These are phyloP conservation scores for Todiramphus saurophagus DNA, from an alignment of 2,113 vertebrate genomes.

Conservation along the genomic window DNA sequence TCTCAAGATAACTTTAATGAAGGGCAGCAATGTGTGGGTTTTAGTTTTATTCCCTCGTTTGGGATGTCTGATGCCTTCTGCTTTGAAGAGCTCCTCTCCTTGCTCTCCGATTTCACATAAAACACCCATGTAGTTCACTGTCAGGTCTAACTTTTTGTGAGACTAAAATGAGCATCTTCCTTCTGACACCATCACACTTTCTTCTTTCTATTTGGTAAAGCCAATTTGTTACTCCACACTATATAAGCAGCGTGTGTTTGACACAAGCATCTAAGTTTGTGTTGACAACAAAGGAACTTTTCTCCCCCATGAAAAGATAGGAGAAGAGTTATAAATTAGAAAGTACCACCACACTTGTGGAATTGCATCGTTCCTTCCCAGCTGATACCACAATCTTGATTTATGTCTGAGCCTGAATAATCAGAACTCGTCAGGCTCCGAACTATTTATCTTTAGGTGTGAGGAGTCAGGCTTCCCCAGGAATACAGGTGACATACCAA, in stretches of 20 bases:
- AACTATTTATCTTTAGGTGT: neutral
- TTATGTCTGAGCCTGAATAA: neutral
- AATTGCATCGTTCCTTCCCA: neutral
- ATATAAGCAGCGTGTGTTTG: neutral
- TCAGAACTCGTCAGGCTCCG: neutral
- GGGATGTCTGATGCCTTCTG: neutral
- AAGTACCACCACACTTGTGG: neutral
- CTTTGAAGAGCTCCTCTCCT: neutral
- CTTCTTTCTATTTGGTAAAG: neutral
- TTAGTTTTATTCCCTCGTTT: neutral
- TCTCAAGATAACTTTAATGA: neutral
- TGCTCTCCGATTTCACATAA: neutral
- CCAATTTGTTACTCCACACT: neutral
- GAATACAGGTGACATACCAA: neutral
- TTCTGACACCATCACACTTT: neutral
- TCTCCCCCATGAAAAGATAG: neutral
- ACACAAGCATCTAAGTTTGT: neutral
- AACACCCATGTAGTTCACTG: neutral
- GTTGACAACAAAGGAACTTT: slow-evolving; percentile 17
- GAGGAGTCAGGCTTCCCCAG: neutral
- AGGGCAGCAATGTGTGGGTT: neutral
- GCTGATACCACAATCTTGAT: neutral
- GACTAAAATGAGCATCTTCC: neutral
- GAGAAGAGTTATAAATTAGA: neutral
- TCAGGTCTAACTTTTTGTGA: neutral